These are phyloP conservation scores for Portevinia maculata DNA, from an alignment of 2,888 invertebrate species.

Conservation along the genomic window DNA sequence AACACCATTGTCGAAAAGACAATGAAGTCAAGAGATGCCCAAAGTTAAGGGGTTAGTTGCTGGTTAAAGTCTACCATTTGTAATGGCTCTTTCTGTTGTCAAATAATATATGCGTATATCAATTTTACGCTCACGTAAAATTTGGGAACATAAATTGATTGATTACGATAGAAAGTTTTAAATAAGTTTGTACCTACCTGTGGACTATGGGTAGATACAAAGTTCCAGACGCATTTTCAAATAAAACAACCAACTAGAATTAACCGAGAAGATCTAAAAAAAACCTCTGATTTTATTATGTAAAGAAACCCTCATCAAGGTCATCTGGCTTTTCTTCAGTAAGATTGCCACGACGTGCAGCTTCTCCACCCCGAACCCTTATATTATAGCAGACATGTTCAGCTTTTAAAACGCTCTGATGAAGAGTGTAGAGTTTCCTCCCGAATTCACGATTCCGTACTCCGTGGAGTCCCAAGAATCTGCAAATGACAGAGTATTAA, in stretches of 20 bases:
- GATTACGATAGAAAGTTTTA: too few species aligned
- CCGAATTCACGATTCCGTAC: conserved; percentile 86
- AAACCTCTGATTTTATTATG: conserved; percentile 75
- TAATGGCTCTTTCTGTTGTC: conserved; percentile 32
- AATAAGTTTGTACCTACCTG: too few species aligned
- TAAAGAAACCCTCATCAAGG: conserved; percentile 83
- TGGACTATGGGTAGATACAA: too few species aligned
- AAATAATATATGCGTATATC: not conserved
- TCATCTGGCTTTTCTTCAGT: conserved; percentile 81
- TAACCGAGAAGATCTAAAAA: not conserved
- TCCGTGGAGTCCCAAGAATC: conserved; percentile 83
- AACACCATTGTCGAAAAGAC: conserved; percentile 86
- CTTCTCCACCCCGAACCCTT: conserved; percentile 91
- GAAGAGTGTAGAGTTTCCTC: conserved; percentile 88
- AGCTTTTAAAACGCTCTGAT: conserved; percentile 91
- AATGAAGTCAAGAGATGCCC: conserved; percentile 82
- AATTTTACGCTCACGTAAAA: not conserved
- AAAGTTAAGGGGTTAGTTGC: conserved; percentile 15
- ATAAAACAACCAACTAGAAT: conserved; percentile 51
- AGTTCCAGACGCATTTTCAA: too few species aligned
- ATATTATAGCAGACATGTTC: conserved; percentile 93
- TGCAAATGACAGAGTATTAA: conserved; percentile 76
- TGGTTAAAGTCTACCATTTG: conserved; percentile 14
- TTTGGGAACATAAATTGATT: not conserved
- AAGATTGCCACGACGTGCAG: conserved; percentile 84